phyloP scores from a whole-genome alignment of 2,797 vertebrate genomes.

The Cebuella pygmaea region DNA sequence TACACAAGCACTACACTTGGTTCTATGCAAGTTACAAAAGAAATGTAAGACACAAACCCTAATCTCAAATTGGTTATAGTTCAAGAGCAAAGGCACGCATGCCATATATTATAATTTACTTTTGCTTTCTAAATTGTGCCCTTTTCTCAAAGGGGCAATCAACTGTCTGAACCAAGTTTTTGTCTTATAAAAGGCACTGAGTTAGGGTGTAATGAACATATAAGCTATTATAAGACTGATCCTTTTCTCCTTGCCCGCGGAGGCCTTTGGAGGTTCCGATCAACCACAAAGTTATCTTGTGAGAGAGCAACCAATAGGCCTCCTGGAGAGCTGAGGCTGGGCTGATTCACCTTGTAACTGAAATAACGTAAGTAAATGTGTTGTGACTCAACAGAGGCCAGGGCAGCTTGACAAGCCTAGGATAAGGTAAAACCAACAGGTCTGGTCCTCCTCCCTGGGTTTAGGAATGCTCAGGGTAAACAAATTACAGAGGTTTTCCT shows the following conservation, averaged over 20 bases:
- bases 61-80: neutral
- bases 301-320: neutral
- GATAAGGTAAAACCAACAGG: neutral
- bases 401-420: neutral
- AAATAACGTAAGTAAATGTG: constrained; percentile 31
- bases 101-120: neutral
- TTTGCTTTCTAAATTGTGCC: neutral
- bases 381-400: neutral
- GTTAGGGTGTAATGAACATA: neutral
- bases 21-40: neutral
- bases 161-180: neutral
- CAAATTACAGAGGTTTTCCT: neutral
- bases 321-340: neutral
- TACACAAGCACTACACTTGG: neutral
- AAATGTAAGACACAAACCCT: neutral
- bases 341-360: neutral
- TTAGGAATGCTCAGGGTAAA: neutral
- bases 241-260: no score
- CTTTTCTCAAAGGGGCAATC: neutral
- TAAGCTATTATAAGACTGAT: neutral
- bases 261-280: neutral
- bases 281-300: neutral
- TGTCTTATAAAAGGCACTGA: neutral
- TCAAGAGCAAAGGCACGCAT: constrained; percentile 28
- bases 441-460: neutral